phyloP scores from a whole-genome alignment of 1,140 invertebrate species.

The Copidosoma floridanum region DNA sequence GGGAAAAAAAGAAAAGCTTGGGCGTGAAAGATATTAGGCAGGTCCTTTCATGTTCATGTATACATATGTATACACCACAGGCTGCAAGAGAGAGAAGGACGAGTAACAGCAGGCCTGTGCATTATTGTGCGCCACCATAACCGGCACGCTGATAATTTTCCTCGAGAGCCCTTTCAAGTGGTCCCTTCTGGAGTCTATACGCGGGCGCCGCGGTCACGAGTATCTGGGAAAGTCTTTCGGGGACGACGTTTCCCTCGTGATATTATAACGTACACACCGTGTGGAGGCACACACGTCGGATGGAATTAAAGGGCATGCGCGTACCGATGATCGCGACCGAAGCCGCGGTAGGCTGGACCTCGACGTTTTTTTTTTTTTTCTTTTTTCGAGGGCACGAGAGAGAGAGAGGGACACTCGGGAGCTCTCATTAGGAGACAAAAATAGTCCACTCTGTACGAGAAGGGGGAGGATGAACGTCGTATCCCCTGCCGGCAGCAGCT shows the following conservation, averaged over 20 bases:
- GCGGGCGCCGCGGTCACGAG: slow-evolving; percentile 3
- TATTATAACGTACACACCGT: too few species aligned
- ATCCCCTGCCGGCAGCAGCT: slow-evolving; percentile 18
- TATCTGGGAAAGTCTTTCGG: slow-evolving; percentile 38
- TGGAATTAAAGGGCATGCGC: too few species aligned
- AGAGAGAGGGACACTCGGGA: slow-evolving; percentile 5
- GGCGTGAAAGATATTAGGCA: slow-evolving; percentile 44
- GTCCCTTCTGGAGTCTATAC: too few species aligned
- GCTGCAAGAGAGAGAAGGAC: slow-evolving; percentile 27
- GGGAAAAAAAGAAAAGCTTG: too few species aligned
- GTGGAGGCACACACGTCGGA: too few species aligned
- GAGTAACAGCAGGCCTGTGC: slow-evolving; percentile 1
- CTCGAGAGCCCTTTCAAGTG: neutral
- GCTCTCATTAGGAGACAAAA: slow-evolving; percentile 19
- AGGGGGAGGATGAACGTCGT: too few species aligned
- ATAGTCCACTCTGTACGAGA: slow-evolving; percentile 3
- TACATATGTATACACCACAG: too few species aligned
- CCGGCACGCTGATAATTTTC: neutral
- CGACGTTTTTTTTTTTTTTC: too few species aligned
- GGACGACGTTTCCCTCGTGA: too few species aligned
- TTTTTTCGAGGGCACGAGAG: slow-evolving; percentile 20
- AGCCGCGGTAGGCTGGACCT: too few species aligned
- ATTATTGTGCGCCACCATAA: too few species aligned
- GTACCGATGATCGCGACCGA: too few species aligned
- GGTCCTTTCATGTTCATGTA: slow-evolving; percentile 36